These are phyloP conservation scores for Brevimyrus niger DNA, from an alignment of 2,113 vertebrate species.

Conservation along the genomic window DNA sequence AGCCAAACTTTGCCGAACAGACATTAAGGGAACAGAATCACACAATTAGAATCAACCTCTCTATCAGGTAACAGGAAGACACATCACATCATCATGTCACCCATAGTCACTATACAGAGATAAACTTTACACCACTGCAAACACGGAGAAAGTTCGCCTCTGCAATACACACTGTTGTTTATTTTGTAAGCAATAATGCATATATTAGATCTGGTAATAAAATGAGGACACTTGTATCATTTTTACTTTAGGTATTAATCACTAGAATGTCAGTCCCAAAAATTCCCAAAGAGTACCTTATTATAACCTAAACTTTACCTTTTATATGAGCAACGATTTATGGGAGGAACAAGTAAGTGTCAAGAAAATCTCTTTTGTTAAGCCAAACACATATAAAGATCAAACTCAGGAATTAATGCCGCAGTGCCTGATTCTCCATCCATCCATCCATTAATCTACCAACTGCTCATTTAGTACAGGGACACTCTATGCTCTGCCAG, in stretches of 20 bases:
- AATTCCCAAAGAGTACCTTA: neutral
- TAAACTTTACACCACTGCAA: neutral
- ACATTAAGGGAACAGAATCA: neutral
- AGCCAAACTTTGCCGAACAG: neutral
- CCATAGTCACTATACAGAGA: neutral
- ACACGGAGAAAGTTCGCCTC: neutral
- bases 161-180: neutral
- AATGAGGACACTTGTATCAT: neutral
- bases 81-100: neutral
- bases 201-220: neutral
- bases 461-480: neutral
- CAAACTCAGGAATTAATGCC: neutral
- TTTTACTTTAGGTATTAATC: neutral
- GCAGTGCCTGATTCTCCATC: neutral
- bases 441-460: neutral
- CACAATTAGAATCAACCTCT: neutral
- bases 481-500: neutral
- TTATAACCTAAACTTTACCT: neutral
- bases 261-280: neutral
- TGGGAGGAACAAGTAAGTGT: neutral
- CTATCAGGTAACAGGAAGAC: neutral
- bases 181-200: neutral
- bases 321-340: neutral
- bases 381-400: neutral
- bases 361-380: neutral